These are phyloP conservation scores for Phoeniculus purpureus DNA, from an alignment of 2,797 vertebrate species.

Conservation along the genomic window DNA sequence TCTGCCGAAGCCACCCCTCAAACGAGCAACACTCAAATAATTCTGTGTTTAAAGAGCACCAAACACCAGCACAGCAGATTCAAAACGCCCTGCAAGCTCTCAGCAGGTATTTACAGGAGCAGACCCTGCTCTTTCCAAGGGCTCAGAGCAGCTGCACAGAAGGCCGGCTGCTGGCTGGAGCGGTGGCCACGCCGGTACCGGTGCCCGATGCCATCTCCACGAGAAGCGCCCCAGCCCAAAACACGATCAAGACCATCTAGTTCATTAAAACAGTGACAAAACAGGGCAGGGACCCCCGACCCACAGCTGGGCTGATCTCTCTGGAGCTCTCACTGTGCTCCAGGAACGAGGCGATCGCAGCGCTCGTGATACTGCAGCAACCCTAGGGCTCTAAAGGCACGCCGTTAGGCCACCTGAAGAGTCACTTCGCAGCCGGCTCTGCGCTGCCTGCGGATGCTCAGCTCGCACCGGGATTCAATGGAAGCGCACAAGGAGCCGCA, in stretches of 20 bases:
- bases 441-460: not conserved
- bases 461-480: not conserved
- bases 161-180: not conserved
- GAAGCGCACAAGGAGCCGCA: constrained; percentile 5
- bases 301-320: not conserved
- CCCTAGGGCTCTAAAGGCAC: not conserved
- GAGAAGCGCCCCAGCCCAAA: fast-evolving
- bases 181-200: not conserved
- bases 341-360: not conserved
- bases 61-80: not conserved
- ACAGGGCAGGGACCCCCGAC: not conserved
- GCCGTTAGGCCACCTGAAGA: constrained; percentile 2
- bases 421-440: constrained; percentile 1
- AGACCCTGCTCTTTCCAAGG: not conserved
- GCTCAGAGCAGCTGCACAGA: not conserved
- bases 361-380: not conserved
- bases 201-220: not conserved
- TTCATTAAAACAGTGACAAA: not conserved
- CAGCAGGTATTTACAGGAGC: not conserved
- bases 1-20: not conserved
- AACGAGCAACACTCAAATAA: not conserved
- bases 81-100: not conserved
- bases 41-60: not conserved
- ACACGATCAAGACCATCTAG: fast-evolving
- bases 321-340: not conserved